Base-by-base conservation (phyloP, 2,888 invertebrate species). In the Petrolisthes cinctipes region DNA sequence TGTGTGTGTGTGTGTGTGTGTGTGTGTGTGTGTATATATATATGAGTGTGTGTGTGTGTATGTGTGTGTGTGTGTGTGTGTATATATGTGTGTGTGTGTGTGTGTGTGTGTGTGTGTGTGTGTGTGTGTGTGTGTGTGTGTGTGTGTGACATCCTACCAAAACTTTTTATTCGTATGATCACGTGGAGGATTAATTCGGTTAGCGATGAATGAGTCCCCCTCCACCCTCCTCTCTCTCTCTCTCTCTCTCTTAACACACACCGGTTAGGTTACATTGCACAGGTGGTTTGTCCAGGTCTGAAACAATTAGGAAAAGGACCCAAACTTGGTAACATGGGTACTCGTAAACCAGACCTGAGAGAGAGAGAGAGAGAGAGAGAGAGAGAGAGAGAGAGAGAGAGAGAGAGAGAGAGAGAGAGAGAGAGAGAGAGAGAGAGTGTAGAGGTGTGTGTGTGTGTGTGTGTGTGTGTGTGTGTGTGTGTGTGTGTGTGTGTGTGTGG, bases 361-460 rank as follows among this genome's bases (percentile, higher is more conserved):
- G 71, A 71, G 75, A 75, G 75, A 75, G 75, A 75, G 75, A 75
- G 75, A 75, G 75, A 75, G 75, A 75, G 75, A 75, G 75, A 75
- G 75, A 75, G 75, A 75, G 75, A 75, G 75, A 75, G 75, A 75
- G 75, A 75, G 75, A 75, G 75, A 75, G 75, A 75, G 75, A 75
- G 75, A 75, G 75, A 75, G 75, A 75, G 75, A 75, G 75, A 75
- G 75, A 17, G n/a, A 3, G 71, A 1, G 71, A 17, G 37, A 37
- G 37, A n/a, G 37, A 1, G 37, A 1, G 37, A 1, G 37, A 37
- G 37, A 37, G 37, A 37, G n/a, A 9, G 1, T 20, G 7, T 71
- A 71, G 23, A 14, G n/a, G 5, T 71, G 7, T 37, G 37, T 61
- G 61, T 9, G 61, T 61, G 17, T 61, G 61, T 61, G 71, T 71